Base-by-base conservation (phyloP, 1,140 invertebrate species). In the Lepidostoma basale region DNA sequence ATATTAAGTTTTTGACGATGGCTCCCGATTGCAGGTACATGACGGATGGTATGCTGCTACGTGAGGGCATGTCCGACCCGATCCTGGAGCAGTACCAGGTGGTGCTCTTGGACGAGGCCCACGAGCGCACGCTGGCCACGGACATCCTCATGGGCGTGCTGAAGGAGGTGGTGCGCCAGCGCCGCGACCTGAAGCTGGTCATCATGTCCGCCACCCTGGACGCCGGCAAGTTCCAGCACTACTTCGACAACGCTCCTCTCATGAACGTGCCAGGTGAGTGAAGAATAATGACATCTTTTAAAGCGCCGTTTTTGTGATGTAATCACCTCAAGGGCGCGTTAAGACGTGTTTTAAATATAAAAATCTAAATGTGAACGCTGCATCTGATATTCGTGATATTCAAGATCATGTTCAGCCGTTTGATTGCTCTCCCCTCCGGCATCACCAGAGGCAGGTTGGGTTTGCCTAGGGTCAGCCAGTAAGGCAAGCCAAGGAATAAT, bases 191-290 rank as follows among this genome's bases (percentile, higher is more conserved):
- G 10, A 99, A 99, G 84, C 87, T 99, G 49, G 95, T 99, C 72
- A 94, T 99, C 76, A 99, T 99, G 98, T 98, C 96, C 76, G 98
- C 98, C 12, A 99, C 98, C 0, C 84, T 99, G n/a, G 98, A 99
- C 84, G 97, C 98, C 52, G 98, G 97, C 3, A 99, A 99, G 80
- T 99, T 99, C 83, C 96, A 98, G 81, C 92, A 95, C 77, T 99
- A 99, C 79, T 99, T 99, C 81, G 97, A 99, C 75, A 94, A 97
- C 80, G 97, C 97, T 12, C 98, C 98, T 0, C 81, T 99, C 14
- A 97, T 99, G 92, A 98, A 96, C 77, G 97, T 99, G 23, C 98
- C 98, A 8, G 97, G 97, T 40, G 83, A 49, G 65, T 44, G 3
- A 8, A 18, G 16, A 8, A 5, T 45, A 45, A 9, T 5, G 10